Base-by-base conservation (phyloP, 2,888 invertebrate genomes). In the Noctua janthina region DNA sequence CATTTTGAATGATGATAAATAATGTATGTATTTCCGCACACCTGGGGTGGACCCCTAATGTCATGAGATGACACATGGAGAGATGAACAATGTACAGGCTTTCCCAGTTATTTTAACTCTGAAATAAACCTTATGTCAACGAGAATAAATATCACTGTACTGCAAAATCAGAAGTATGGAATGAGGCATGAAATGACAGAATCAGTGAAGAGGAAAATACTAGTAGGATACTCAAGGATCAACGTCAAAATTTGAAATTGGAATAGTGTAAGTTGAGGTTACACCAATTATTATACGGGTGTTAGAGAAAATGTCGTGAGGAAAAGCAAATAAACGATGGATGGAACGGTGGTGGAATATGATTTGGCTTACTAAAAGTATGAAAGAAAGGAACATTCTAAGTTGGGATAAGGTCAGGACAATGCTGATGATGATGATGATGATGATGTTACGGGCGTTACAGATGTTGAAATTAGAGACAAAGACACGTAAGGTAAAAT, bases 1-100 rank as follows among this genome's bases (percentile, higher is more conserved):
- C 54, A 39, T 64, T 76, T 74, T 72, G 82, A 84, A 76, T 64
- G 39, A n/a, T 66, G 39, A 83, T 84, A 68, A 84, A 78, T 86
- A 71, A 72, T 84, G 39, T 15, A 71, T 67, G 35, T 39, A 1
- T 81, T 81, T 74, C 51, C 49, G 73, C 46, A 70, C 81, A 83
- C 64, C 62, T 68, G 67, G 71, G 68, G 7, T 72, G 72, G 62
- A 84, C 79, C 56, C 56, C 39, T 62, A 73, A 51, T 35, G 35
- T 79, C 56, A 64, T 73, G 15, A 73, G 20, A 43, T 85, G 75
- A 75, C 39, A 67, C n/a, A 75, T 39, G 23, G 3, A 35, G 7
- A 49, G 4, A 2, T 1, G 11, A 84, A 59, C 8, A 29, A 29
- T 29, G 29, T 29, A 29, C 29, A 29, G 29, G 29, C 29, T 29